Evolutionary conservation across 2,113 vertebrate genomes (phyloP), one percentile per base, ranked within the genome.

Genomic region (Grammatotria lemairii): DNA sequence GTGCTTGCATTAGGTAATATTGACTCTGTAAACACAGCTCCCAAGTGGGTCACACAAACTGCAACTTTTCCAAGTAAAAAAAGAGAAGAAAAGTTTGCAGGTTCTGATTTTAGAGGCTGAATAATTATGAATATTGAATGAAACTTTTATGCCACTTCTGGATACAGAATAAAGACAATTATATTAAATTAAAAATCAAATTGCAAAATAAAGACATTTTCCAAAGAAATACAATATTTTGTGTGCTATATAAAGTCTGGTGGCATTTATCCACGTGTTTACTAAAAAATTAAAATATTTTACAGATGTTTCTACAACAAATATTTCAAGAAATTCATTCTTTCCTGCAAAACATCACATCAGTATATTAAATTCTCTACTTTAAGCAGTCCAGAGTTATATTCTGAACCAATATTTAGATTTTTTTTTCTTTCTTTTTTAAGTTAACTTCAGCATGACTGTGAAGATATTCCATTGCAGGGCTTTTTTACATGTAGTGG

Each of bases 1-100:
- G 82, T 54, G 87, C 85, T 58, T 82, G 53, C 73, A 75, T 94
- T 95, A 58, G 28, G 92, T 55, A 93, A 96, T 94, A 54, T 87
- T 95, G 92, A 93, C 87, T 89, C 35, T 73, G 90, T 82, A 92
- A 91, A 95, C 91, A 94, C 2, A 1, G 28, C 79, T 51, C 28
- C 21, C 13, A 70, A 40, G 57, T 88, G 31, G 19, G 54, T 84
- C 65, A 51, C 45, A 13, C 45, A 70, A n/a, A 54, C 75, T 28
- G 47, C 31, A 85, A 49, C 57, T 89, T 82, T 70, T 65, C 12
- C 6, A 12, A 82, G 9, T 83, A 6, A 45, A 83, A 45, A 81
- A 68, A 12, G 8, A 6, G 23, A 40, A 19, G 14, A 33, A 38
- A 42, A 31, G 42, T 78, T 78, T 78, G 42, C 26, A 47, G 26